phyloP scores from a whole-genome alignment of 2,113 vertebrate species.

The Anseranas semipalmata region DNA sequence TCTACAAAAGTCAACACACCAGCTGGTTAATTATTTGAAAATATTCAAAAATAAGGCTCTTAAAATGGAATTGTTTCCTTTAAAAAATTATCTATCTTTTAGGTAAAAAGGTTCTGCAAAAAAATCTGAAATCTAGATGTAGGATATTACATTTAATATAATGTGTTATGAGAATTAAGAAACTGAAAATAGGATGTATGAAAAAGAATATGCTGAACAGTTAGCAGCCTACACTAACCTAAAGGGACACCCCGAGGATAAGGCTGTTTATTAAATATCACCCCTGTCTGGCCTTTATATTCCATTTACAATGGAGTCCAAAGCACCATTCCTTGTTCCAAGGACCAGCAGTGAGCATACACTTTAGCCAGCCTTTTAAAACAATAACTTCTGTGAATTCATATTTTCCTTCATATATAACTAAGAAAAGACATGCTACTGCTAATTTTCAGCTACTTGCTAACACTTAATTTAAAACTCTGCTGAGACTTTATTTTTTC shows the following conservation, averaged over 20 bases:
- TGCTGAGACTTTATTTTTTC: background rate
- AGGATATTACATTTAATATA: background rate
- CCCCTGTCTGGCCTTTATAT: background rate
- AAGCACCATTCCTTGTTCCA: background rate
- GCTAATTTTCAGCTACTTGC: constrained; percentile 7
- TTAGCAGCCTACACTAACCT: background rate
- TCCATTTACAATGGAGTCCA: background rate
- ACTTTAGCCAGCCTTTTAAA: background rate
- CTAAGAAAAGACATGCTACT: background rate
- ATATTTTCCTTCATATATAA: background rate
- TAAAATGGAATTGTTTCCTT: background rate
- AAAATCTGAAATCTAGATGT: background rate
- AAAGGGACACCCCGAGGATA: background rate
- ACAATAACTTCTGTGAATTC: background rate
- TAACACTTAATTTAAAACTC: background rate
- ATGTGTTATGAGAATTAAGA: background rate
- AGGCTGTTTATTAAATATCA: background rate
- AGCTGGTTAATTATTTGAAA: background rate
- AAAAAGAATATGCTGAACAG: background rate
- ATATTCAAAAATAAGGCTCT: background rate
- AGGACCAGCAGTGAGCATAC: background rate
- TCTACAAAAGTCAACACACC: background rate
- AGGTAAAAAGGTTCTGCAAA: background rate
- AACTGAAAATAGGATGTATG: background rate
- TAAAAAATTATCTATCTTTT: background rate